Base-by-base conservation (phyloP, 2,888 invertebrate genomes). In the Metellina segmentata region DNA sequence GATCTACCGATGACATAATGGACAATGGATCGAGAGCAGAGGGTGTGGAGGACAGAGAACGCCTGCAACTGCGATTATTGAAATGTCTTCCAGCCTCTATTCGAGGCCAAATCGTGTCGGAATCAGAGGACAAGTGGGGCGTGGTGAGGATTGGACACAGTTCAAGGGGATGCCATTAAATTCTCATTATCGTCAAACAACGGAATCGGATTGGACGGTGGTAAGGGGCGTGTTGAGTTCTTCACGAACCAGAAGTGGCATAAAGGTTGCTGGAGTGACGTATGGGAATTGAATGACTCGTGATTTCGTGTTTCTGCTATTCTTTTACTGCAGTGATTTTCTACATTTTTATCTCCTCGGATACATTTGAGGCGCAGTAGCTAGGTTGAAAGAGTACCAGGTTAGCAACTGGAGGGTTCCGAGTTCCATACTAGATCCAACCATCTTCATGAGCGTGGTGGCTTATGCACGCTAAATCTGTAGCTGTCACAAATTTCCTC, bases 151-250 rank as follows among this genome's bases (percentile, higher is more conserved):
- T 78, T 51, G 13, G 74, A 9, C 13, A 34, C 34, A 34, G 13
- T 74, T 74, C 11, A 51, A 52, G 19, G 51, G 20, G 53, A 19
- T n/a, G 49, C 69, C 86, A 86, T 86, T 86, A 86, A 86, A 86
- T 86, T 86, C 78, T n/a, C 86, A 78, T 86, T 86, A 86, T 70
- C 70, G 86, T 78, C 70, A 70, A 70, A n/a, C n/a, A 16, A n/a
- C 74, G 34, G 20, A 75, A 71, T 72, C 19, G 51, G 52, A 82
- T n/a, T 13, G 70, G 4, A 48, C n/a, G 61, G 61, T 61, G 11
- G 11, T 6, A 8, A 16, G 9, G 16, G 61, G 61, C 61, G 11
- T 61, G 61, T 5, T 61, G 61, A 4, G 1, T 61, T 16, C 16
- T 61, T 61, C 16, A 34, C 34, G 34, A 34, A 34, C 61, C 61